A percentile compares a stretch with the other conserved stretches of the same genome.
These are phyloP conservation scores for Neodon shergylaensis DNA, from an alignment of 2,113 vertebrate genomes.

Conservation along the genomic window DNA sequence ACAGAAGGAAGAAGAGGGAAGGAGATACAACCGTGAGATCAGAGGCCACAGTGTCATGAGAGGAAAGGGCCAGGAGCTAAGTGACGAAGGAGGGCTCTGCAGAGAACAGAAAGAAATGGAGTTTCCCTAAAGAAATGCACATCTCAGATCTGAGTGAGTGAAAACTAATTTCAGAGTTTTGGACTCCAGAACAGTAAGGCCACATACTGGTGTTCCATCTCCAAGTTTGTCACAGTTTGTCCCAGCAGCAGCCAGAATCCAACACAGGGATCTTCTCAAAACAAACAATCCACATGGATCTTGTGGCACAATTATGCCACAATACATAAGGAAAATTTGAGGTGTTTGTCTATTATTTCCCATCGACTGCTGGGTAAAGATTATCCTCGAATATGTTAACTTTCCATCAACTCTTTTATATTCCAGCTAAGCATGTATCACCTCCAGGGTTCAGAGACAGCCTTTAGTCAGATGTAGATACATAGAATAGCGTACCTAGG, in stretches of 20 bases:
- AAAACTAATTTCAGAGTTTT: neutral
- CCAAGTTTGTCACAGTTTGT: neutral
- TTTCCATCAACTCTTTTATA: neutral
- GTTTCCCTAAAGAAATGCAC: neutral
- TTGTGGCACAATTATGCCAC: neutral
- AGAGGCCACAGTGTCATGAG: neutral
- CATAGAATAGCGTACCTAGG: neutral
- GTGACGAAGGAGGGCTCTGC: neutral
- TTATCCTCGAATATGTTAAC: neutral
- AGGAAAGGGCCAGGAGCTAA: neutral
- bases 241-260: neutral
- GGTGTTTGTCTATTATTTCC: neutral
- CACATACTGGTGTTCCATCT: neutral
- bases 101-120: neutral
- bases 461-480: neutral
- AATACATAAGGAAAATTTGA: neutral
- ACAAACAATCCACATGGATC: neutral
- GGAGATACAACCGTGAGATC: neutral
- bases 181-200: neutral
- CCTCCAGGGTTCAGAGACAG: neutral
- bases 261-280: neutral
- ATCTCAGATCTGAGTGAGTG: neutral
- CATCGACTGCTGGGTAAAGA: neutral
- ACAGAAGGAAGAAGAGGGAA: neutral
- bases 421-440: neutral